Base-by-base conservation (phyloP, 64 coral and sea anemone species). In the Montipora foliosa region DNA sequence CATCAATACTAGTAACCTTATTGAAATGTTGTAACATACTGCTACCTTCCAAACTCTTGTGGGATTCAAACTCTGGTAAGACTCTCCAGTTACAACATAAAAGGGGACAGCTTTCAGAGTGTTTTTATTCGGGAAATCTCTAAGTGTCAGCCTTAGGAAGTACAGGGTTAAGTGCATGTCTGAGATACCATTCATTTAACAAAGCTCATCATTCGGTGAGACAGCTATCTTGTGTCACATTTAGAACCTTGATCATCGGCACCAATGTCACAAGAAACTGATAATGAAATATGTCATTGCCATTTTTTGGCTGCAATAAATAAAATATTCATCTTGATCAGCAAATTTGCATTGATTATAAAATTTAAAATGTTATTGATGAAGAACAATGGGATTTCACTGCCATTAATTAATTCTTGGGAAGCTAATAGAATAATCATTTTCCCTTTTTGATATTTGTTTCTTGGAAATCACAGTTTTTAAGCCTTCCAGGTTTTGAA, bases 371-470 rank as follows among this genome's bases (percentile, higher is more conserved):
- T 12, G 14, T 12, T 12, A 64, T 64, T 64, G 14, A 12, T 64
- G 61, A 64, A 1, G 61, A 64, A 64, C 14, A 37, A 37, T 37
- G 2, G 37, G 37, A 37, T 37, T 37, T 37, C 3, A 25, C 8
- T 49, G 16, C 49, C 47, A 86, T 86, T 72, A 71, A 15, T 49
- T 16, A 86, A 71, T 24, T 71, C 82, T 86, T 49, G 82, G 82
- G 66, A 86, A 86, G 10, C 44, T 86, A 20, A 86, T 68, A 4
- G 82, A 86, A 86, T 62, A 66, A 82, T 86, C n/a, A 24, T 22
- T 86, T 71, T 71, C 82, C 17, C 82, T 86, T 86, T 72, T 86
- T 3, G 62, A 50, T 50, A 47, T 19, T 2, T 52, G 62, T 47
- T 67, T 69, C 6, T 46, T 11, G 19, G 3, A 49, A 48, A 70